Percentiles rank a stretch among this genome's conserved stretches.
Conservation (phyloP, 1,140 invertebrate genomes). For the Leptopilina clavipes region DNA sequence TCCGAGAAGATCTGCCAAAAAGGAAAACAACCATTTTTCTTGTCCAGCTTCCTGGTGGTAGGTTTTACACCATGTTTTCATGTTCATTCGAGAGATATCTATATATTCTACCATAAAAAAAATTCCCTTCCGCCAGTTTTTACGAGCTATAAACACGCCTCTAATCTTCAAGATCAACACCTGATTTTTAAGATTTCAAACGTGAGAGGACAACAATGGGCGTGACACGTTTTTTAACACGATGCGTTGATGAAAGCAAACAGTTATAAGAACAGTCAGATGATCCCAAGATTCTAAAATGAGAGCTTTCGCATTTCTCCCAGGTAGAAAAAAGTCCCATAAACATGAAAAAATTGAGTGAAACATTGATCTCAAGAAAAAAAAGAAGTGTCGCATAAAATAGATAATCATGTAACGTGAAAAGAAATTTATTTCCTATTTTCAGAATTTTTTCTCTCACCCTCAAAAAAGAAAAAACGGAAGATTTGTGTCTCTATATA, state of each 20-base stretch:
- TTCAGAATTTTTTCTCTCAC: neutral
- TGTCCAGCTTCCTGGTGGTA: conserved; percentile 26
- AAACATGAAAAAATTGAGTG: conserved; percentile 8
- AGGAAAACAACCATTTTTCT: conserved; percentile 1
- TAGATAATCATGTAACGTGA: neutral
- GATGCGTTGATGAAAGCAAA: conserved; percentile 24
- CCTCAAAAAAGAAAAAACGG: neutral
- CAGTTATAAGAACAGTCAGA: conserved; percentile 11
- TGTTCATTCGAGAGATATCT: neutral
- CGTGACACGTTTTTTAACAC: conserved; percentile 26
- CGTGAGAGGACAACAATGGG: neutral
- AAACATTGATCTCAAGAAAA: neutral
- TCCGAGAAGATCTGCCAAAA: neutral
- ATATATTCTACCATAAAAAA: neutral
- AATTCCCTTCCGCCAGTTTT: conserved; percentile 20
- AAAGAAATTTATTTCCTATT: neutral
- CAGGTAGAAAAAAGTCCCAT: conserved; percentile 28
- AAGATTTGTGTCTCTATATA: neutral
- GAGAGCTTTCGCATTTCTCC: neutral
- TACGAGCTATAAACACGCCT: conserved; percentile 26
- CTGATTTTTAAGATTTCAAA: conserved; percentile 19
- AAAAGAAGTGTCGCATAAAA: neutral
- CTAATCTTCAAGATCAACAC: conserved; percentile 23
- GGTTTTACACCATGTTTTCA: conserved; percentile 30
- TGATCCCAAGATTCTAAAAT: conserved; percentile 1